Evolutionary conservation across 2,113 vertebrate species (phyloP), one percentile per base, ranked within the genome.

Genomic region (Oryzias curvinotus): DNA sequence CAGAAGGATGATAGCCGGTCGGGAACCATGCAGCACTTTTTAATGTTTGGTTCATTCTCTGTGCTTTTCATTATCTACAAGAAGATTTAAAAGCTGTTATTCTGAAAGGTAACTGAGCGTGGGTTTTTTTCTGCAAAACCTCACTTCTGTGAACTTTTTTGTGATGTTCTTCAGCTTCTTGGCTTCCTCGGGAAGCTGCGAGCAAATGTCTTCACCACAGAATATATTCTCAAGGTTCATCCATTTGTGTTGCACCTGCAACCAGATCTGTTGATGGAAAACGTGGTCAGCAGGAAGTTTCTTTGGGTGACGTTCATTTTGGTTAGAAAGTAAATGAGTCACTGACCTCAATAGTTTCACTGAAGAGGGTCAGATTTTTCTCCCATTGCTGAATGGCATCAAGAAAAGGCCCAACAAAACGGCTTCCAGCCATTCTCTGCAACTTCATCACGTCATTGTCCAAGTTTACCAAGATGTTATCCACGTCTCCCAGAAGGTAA

Each of bases 201-300:
- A 91, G 62, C 94, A 81, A 81, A 98, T 97, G 73, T 99, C 97
- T 36, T 91, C 95, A 21, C 93, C 91, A 14, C 95, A 94, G 77
- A 99, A 99, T 64, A 99, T 98, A 84, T 93, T 98, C 74, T 97
- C 96, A 52, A 99, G 82, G 69, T 98, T 98, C 93, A 99, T 98
- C 97, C 97, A 99, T 85, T 99, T 99, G 2, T 95, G 90, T 82
- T 99, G 97, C 18, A 97, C 96, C 23, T 93, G 70, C 91, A 95
- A 80, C 96, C 95, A 98, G 18, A 98, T 89, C 97, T 99, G 77
- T 23, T 36, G 1, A 61, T 56, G 28, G 60, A 14, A 25, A 15
- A 48, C 49, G n/a, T 43, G 42, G n/a, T 69, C 4, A 49, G 3
- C 28, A 12, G 4, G 5, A 13, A 43, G 17, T 42, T 61, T 58